Conservation (phyloP, 2,797 vertebrate species). For the Microctenopoma steveboyesi region DNA sequence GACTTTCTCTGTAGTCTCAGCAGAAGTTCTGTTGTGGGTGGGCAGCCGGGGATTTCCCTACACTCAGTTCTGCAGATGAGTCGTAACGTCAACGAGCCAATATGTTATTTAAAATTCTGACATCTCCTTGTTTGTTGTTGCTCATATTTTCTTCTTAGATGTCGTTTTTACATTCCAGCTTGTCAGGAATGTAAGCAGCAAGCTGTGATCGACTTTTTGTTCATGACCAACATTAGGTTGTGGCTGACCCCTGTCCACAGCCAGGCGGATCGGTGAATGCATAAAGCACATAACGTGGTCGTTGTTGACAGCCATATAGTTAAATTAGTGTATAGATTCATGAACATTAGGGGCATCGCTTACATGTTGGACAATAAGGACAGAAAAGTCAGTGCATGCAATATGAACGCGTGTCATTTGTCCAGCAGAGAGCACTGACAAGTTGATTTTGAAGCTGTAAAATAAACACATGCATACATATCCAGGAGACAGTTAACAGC, state of each 20-base stretch:
- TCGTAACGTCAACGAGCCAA: not conserved
- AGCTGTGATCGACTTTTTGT: too few species aligned
- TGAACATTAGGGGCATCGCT: too few species aligned
- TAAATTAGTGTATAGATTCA: too few species aligned
- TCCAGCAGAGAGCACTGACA: not conserved
- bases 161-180: too few species aligned
- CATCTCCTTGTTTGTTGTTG: too few species aligned
- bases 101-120: not conserved
- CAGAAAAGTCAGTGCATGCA: not conserved
- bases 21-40: constrained; percentile 20
- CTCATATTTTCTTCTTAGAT: too few species aligned
- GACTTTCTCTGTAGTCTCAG: constrained; percentile 23
- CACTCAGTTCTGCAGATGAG: constrained; percentile 8
- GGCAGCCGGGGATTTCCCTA: not conserved
- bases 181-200: too few species aligned
- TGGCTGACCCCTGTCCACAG: too few species aligned
- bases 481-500: not conserved
- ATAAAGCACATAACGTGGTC: too few species aligned
- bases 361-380: too few species aligned
- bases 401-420: not conserved
- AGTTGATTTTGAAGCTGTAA: constrained; percentile 8
- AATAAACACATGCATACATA: not conserved
- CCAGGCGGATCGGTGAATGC: too few species aligned
- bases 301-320: not conserved
- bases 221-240: too few species aligned